Conservation (phyloP, 2,797 vertebrate genomes). For the Acrocephalus scirpaceus region DNA sequence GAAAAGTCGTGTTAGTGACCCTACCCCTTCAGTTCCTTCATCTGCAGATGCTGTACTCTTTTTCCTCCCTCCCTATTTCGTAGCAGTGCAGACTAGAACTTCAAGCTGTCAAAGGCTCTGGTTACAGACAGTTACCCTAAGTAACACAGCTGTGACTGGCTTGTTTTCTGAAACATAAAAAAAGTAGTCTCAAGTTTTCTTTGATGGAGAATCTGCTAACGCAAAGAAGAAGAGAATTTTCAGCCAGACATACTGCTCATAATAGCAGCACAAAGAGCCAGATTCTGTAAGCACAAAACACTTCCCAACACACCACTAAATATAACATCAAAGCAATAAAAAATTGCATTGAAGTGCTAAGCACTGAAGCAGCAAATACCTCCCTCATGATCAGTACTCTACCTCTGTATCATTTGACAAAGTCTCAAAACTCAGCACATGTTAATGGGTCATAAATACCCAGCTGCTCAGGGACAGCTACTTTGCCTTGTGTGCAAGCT, state of each 20-base stretch:
- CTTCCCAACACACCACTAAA: constrained; percentile 18
- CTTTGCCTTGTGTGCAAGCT: not conserved
- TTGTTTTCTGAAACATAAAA: not conserved
- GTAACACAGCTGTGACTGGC: not conserved
- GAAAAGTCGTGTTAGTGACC: not conserved
- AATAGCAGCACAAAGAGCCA: not conserved
- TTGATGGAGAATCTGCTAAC: not conserved
- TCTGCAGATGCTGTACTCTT: not conserved
- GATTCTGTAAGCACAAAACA: not conserved
- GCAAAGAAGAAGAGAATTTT: not conserved
- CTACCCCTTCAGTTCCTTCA: not conserved
- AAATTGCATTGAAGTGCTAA: not conserved
- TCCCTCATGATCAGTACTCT: not conserved
- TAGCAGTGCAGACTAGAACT: not conserved
- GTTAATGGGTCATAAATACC: constrained; percentile 39
- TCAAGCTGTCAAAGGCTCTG: not conserved
- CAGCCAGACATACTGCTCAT: not conserved
- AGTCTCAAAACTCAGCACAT: constrained; percentile 26
- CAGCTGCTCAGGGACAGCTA: constrained; percentile 26
- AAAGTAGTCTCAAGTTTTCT: not conserved
- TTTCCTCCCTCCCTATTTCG: not conserved
- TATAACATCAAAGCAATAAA: not conserved
- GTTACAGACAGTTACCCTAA: not conserved
- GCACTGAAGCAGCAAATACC: not conserved
- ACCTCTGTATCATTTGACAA: constrained; percentile 6